Evolutionary conservation across 2,113 vertebrate species (phyloP), one percentile per base, ranked within the genome.

Genomic region (Pyxicephalus adspersus): DNA sequence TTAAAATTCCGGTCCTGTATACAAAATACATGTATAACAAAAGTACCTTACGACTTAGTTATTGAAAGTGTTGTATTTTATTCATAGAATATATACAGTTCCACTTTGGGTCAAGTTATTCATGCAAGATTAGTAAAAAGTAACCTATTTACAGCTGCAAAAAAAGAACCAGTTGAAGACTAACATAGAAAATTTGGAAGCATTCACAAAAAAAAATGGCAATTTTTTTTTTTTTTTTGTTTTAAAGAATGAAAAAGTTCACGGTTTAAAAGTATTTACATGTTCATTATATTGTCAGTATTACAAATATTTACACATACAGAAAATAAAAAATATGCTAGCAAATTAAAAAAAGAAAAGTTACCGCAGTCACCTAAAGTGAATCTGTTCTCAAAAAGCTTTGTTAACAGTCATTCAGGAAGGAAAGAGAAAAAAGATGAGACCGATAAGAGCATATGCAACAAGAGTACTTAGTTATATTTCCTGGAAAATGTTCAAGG

Each of bases 111-210:
- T 52, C 77, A 25, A 68, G 54, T 26, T 45, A 55, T 38, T 22
- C 76, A 96, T 96, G 95, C 95, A 92, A 88, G 85, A 88, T 89
- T 85, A 86, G 91, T 94, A 9, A 66, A 67, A 66, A 80, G 6
- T 85, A 94, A 94, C 90, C 63, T 90, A 90, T 92, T 83, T 91
- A 94, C 90, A 93, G 81, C 83, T 80, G 80, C 73, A 80, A 80
- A 83, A 83, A 86, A 77, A 84, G 77, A 86, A 89, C 87, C 78
- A 22, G 88, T 87, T 89, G 87, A 65, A 71, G 85, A 87, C 67
- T 64, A 88, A 90, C 77, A 79, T 50, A 17, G 52, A 85, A 51
- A 87, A 28, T 79, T 86, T 85, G 87, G 89, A 90, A 90, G 89
- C 86, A 89, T 88, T 85, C 85, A 84, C 84, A 85, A 86, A 60